These are phyloP conservation scores for Halictus ligatus DNA, from an alignment of 2,888 invertebrate species.

Conservation along the genomic window DNA sequence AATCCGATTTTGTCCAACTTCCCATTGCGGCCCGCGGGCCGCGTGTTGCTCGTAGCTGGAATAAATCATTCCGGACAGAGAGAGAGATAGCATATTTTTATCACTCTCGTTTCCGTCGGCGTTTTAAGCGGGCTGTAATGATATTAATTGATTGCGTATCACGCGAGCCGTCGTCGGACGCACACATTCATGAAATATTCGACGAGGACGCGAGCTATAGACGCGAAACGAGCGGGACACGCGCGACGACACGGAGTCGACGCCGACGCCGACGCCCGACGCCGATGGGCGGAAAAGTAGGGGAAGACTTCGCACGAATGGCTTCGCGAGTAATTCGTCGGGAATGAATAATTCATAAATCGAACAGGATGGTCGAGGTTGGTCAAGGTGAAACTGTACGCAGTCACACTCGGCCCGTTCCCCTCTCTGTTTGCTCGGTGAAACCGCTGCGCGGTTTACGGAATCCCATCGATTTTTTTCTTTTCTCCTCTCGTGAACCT, in stretches of 20 bases:
- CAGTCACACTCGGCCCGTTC: background rate
- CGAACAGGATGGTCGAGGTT: constrained; percentile 35
- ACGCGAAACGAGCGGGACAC: constrained; percentile 4
- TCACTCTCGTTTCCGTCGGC: background rate
- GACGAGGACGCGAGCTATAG: background rate
- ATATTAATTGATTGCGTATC: background rate
- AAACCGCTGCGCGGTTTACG: background rate
- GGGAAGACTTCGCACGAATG: constrained; percentile 7
- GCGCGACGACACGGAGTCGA: background rate
- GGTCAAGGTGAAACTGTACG: constrained; percentile 51
- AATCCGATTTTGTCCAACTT: too few relatives aligned
- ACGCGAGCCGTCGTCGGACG: background rate
- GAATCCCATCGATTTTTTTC: background rate
- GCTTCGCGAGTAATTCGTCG: constrained; percentile 44
- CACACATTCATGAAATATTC: background rate
- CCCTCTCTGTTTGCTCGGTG: background rate
- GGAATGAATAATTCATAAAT: constrained; percentile 67
- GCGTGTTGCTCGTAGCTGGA: too few relatives aligned
- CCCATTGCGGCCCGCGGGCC: too few relatives aligned
- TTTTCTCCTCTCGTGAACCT: background rate
- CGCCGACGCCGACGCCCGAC: background rate
- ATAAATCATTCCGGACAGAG: background rate
- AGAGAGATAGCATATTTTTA: background rate
- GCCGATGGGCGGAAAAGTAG: constrained; percentile 6
- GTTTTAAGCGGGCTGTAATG: background rate